phyloP scores from a whole-genome alignment of 2,888 invertebrate genomes.

The Elegia similella region DNA sequence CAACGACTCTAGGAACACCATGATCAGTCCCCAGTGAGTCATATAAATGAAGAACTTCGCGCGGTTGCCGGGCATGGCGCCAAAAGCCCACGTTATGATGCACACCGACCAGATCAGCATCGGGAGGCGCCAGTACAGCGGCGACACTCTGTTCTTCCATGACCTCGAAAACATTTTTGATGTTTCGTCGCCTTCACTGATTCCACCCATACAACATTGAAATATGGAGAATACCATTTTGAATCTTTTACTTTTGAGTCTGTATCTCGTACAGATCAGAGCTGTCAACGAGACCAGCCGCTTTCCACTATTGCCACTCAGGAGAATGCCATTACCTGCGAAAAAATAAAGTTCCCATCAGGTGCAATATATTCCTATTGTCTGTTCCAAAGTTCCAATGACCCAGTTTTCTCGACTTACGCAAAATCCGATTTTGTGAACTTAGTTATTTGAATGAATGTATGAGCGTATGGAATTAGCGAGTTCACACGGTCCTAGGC shows the following conservation, averaged over 20 bases:
- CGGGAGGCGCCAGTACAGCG: constrained; percentile 66
- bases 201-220: constrained; percentile 51
- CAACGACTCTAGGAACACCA: constrained; percentile 59
- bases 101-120: constrained; percentile 60
- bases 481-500: constrained; percentile 20
- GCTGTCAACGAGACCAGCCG: not conserved
- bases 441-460: constrained; percentile 21
- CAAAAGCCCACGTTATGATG: constrained; percentile 52
- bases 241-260: not conserved
- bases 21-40: constrained; percentile 79
- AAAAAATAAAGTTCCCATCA: constrained; percentile 13
- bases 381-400: constrained; percentile 3
- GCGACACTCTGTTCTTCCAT: constrained; percentile 50
- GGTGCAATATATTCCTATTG: constrained; percentile 15
- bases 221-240: constrained; percentile 2
- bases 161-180: constrained; percentile 55
- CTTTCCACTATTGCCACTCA: not conserved
- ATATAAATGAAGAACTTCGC: constrained; percentile 77
- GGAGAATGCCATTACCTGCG: constrained; percentile 12
- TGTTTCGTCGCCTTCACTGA: constrained; percentile 49
- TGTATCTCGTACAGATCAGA: not conserved
- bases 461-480: constrained; percentile 29
- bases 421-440: constrained; percentile 18
- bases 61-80: constrained; percentile 63
- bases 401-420: constrained; percentile 14